Evolutionary conservation across 2,113 vertebrate genomes (phyloP), one percentile per base, ranked within the genome.

Genomic region (Entelurus aequoreus): DNA sequence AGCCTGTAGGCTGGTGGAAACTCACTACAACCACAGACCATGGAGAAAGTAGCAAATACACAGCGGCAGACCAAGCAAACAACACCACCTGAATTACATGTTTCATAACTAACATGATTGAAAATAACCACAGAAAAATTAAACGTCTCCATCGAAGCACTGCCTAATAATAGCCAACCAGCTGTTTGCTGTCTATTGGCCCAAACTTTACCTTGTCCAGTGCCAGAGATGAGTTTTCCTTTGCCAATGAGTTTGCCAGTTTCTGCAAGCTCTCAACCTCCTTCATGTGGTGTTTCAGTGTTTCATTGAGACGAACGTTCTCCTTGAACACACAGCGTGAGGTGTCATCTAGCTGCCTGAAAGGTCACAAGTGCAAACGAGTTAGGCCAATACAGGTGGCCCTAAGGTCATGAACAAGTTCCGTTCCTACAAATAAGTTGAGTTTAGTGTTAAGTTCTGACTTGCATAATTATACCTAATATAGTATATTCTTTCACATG

Each of bases 321-420:
- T 94, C 90, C 83, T 88, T 93, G 80, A 93, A 93, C 69, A 93
- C 89, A 6, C 87, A 82, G 74, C 83, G 91, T 11, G 89, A 90
- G 42, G 84, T 81, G 13, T 77, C 83, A 19, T 94, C 90, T 83
- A 95, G 62, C 74, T 93, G 91, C 71, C 94, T 96, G 75, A 61
- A 80, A 47, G 67, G 19, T 76, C 57, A 5, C 19, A 19, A 68
- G 48, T 13, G 56, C 38, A 77, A 67, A 80, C 38, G 71, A 50
- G 68, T 47, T 12, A 47, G 35, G 15, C 38, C 6, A 4, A 37
- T 37, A 19, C 15, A 57, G n/a, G 28, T 28, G 28, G 28, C 28
- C 28, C 4, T 28, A 1, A 2, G 28, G 28, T 28, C 28, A 28
- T 28, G 28, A 28, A 28, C 28, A 28, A 28, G 28, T 28, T 28